Evolutionary conservation across 1,140 invertebrate genomes (phyloP).

Genomic region (Sarcophaga peregrina): DNA sequence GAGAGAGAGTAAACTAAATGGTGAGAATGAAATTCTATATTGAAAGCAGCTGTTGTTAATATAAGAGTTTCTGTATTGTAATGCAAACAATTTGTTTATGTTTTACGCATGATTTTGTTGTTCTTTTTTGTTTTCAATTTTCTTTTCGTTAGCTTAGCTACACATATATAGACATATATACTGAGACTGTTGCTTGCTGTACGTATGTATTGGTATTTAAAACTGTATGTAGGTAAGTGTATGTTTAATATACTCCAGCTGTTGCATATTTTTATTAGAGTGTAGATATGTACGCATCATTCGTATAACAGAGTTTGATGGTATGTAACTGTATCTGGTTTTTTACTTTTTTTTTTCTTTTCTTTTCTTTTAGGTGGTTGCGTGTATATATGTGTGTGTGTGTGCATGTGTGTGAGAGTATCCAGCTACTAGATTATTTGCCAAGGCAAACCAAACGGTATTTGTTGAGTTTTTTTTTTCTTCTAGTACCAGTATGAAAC

Average conservation of each 20-base stretch:
- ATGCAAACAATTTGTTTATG: neutral
- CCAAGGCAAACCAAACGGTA: constrained; percentile 32
- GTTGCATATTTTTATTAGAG: neutral
- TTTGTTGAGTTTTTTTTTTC: constrained; percentile 10
- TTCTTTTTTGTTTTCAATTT: neutral
- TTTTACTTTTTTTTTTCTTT: too few species aligned
- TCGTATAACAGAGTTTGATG: too few species aligned
- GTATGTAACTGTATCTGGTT: too few species aligned
- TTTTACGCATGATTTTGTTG: constrained; percentile 23
- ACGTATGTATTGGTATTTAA: neutral
- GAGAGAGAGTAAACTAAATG: neutral
- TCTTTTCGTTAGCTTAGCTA: too few species aligned
- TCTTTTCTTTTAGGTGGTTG: too few species aligned
- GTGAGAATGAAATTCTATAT: neutral
- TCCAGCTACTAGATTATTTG: constrained; percentile 41
- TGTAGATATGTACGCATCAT: too few species aligned
- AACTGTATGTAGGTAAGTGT: neutral
- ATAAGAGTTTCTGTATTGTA: neutral
- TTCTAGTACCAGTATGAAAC: constrained; percentile 19
- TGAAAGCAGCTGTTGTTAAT: neutral
- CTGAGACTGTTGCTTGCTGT: neutral
- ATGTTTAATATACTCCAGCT: constrained; percentile 16
- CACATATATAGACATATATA: too few species aligned
- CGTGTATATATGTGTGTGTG: neutral
- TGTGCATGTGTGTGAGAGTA: constrained; percentile 15